Evolutionary conservation across 2,797 vertebrate species (phyloP).

Genomic region (Parotocinclus haroldoi): DNA sequence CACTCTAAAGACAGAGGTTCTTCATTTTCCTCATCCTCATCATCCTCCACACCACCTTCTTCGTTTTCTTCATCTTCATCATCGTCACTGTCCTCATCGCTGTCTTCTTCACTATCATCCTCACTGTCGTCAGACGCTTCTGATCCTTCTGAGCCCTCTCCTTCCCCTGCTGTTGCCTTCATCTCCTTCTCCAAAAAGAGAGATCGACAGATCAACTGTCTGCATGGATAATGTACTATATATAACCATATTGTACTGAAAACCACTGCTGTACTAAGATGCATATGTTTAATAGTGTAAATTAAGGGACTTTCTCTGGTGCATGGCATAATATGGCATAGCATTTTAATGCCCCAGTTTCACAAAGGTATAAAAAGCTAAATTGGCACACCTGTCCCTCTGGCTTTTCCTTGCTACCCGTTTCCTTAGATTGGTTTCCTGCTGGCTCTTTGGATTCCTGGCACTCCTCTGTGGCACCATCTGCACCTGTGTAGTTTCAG

Average conservation of each 20-base stretch:
- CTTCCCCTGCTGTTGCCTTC: constrained; percentile 46
- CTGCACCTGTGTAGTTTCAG: constrained; percentile 34
- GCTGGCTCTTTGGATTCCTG: constrained; percentile 54
- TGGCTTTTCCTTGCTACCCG: constrained; percentile 31
- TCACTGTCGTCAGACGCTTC: constrained; percentile 52
- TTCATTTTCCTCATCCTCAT: constrained; percentile 67
- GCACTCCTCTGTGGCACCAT: constrained; percentile 55
- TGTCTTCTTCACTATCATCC: constrained; percentile 49
- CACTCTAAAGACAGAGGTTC: constrained; percentile 89
- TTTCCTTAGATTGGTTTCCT: constrained; percentile 44
- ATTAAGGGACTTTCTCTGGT: too few species aligned
- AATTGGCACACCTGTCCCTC: constrained; percentile 43
- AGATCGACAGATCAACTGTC: not conserved
- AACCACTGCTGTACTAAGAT: too few species aligned
- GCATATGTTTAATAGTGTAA: too few species aligned
- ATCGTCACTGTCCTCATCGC: constrained; percentile 61
- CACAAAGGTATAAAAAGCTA: not conserved
- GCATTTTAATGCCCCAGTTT: too few species aligned
- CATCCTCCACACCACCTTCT: constrained; percentile 50
- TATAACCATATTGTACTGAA: too few species aligned
- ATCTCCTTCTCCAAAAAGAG: constrained; percentile 33
- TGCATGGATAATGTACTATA: too few species aligned
- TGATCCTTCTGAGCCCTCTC: too few species aligned
- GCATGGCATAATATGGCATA: too few species aligned
- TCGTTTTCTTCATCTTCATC: constrained; percentile 37